Base-by-base conservation (phyloP, 2,888 invertebrate genomes). In the Sesia bembeciformis region DNA sequence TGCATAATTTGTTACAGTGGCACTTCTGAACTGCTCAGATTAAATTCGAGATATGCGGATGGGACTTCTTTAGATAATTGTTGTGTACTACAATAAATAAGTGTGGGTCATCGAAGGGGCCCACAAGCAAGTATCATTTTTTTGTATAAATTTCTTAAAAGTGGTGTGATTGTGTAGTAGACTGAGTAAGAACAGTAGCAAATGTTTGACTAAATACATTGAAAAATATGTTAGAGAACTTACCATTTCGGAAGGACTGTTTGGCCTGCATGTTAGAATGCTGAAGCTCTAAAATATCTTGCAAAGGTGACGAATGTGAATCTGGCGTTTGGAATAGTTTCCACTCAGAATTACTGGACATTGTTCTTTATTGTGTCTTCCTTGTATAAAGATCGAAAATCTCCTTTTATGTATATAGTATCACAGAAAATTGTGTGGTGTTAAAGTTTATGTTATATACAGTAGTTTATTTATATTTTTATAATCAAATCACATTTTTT, bases 241-340 rank as follows among this genome's bases (percentile, higher is more conserved):
- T 81, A 83, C 92, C 92, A 75, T 92, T 91, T 64, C 91, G 90
- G 70, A 89, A 91, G 63, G 79, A 79, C 65, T 83, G 79, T 78
- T 90, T 90, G 62, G 82, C 68, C 70, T 90, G 89, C 84, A 85
- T 85, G 62, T 80, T 83, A 63, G 91, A 81, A 72, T 91, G 91
- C 77, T 93, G 92, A 90, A 94, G 91, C 76, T 94, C 93, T 90
- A 95, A 93, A 85, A 93, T 95, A 81, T 95, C 95, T 81, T 95
- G 93, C 90, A 95, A 93, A 78, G 95, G 93, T 85, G 95, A 94
- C 81, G 94, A 93, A 90, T 93, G 93, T 91, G 94, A 93, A 91
- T 93, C 92, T 91, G 95, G 95, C 94, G 96, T 94, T 93, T 96
- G 95, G 94, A 95, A 95, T 89, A 93, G 92, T 92, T 94, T 94